Base-by-base conservation (phyloP, 2,888 invertebrate species). In the Strigamia crassipes region DNA sequence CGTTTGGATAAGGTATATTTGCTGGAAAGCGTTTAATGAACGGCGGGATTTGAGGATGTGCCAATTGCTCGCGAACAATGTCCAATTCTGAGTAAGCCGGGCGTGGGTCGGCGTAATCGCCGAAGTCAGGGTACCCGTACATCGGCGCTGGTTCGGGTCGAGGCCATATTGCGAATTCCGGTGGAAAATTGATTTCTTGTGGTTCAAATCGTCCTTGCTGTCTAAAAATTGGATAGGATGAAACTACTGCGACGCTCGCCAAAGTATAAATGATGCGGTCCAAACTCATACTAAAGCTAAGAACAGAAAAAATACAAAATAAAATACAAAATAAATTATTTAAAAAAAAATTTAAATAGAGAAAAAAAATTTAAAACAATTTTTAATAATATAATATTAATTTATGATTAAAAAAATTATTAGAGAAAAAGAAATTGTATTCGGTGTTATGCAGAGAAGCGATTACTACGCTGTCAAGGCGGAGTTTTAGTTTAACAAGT, bases 81-180 rank as follows among this genome's bases (percentile, higher is more conserved):
- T 81, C 81, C 81, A 81, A 23, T 66, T 81, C 81, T 2, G 81
- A 66, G 21, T 66, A 81, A 21, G 81, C 81, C 1, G 81, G 81
- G 5, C 41, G 23, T 15, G 73, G 31, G 18, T 81, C 81, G 51
- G 21, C 56, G 81, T 81, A 81, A 73, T 81, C 81, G 61, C 81
- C 81, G 38, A 66, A 81, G 41, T 81, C 81, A 2, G 81, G 81
- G 23, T 81, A 81, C 21, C 81, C 81, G 81, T 81, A 81, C 27
- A 73, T 42, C 18, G 80, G 27, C 2, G 73, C 66, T 5, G 73
- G 31, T 10, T 61, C 66, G 12, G 46, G 56, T 9, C 18, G 79
- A 79, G 79, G 21, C 78, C 78, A 78, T 6, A 78, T 9, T 2
- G 21, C 41, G 15, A 79, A 38, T n/a, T 79, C 41, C 5, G n/a